These are phyloP conservation scores for Pteruthius melanotis DNA, from an alignment of 2,113 vertebrate species.

Conservation along the genomic window DNA sequence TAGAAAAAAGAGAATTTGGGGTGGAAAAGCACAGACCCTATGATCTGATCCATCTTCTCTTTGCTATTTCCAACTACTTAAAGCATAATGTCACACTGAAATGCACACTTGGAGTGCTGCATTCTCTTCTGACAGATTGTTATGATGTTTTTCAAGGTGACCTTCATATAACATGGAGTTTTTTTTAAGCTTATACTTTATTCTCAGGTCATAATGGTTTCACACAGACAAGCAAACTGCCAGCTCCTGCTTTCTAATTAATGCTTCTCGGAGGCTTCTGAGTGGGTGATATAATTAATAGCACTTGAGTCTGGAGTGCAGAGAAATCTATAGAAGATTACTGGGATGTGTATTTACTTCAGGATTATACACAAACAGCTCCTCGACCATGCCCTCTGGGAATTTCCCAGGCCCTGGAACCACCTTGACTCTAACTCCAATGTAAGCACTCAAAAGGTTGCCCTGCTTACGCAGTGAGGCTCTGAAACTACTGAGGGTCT, in stretches of 20 bases:
- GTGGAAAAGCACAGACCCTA: neutral
- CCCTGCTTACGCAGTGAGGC: neutral
- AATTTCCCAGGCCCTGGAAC: neutral
- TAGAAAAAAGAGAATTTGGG: neutral
- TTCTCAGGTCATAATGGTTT: conserved; percentile 7
- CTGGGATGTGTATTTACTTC: conserved; percentile 21
- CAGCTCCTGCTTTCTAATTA: conserved; percentile 50
- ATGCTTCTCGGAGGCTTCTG: conserved; percentile 27
- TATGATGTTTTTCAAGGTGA: conserved; percentile 55
- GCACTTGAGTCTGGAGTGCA: conserved; percentile 38
- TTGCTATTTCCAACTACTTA: conserved; percentile 26
- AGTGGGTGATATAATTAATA: conserved; percentile 55
- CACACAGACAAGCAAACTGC: neutral
- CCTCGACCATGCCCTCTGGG: neutral
- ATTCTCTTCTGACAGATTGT: conserved; percentile 5
- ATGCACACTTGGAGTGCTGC: neutral
- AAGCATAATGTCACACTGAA: conserved; percentile 34
- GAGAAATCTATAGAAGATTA: conserved; percentile 20
- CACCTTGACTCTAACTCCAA: neutral
- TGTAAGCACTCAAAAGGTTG: neutral
- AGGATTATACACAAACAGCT: conserved; percentile 32
- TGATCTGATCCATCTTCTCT: conserved; percentile 2
- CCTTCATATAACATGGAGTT: conserved; percentile 30
- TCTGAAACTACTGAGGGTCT: neutral
- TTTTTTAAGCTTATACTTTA: conserved; percentile 1